These are phyloP conservation scores for Blastobasis adustella DNA, from an alignment of 2,888 invertebrate genomes.

Conservation along the genomic window DNA sequence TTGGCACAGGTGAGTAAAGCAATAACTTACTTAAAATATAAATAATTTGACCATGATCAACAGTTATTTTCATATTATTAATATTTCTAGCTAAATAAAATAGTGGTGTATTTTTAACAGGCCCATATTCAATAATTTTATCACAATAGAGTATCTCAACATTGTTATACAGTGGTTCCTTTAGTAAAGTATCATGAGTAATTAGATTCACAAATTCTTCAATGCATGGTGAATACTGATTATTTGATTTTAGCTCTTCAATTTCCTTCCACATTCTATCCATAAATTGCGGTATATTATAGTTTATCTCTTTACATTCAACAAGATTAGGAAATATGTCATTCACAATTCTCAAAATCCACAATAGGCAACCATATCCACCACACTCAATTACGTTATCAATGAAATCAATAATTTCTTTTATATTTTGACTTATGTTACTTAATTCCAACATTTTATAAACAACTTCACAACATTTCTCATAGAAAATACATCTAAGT, in stretches of 20 bases:
- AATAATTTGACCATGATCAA: constrained; percentile 36
- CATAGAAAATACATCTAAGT: constrained; percentile 46
- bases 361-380: constrained; percentile 59
- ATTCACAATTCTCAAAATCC: constrained; percentile 51
- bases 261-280: constrained; percentile 57
- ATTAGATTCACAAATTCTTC: constrained; percentile 52
- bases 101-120: constrained; percentile 44
- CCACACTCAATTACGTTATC: constrained; percentile 56
- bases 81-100: constrained; percentile 41
- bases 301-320: constrained; percentile 21
- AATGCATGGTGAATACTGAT: constrained; percentile 53
- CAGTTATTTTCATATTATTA: constrained; percentile 21
- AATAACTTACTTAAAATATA: constrained; percentile 60
- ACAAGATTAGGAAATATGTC: constrained; percentile 32
- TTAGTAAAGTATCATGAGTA: constrained; percentile 37
- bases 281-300: constrained; percentile 40
- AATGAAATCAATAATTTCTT: constrained; percentile 34
- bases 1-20: constrained; percentile 60
- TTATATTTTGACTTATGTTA: constrained; percentile 15
- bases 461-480: constrained; percentile 47
- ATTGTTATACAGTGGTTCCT: constrained; percentile 39
- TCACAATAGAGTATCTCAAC: constrained; percentile 39
- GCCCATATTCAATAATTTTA: constrained; percentile 52
- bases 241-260: constrained; percentile 61
- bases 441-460: constrained; percentile 23